Evolutionary conservation across 2,888 invertebrate genomes (phyloP).

Genomic region (Amiota communis): DNA sequence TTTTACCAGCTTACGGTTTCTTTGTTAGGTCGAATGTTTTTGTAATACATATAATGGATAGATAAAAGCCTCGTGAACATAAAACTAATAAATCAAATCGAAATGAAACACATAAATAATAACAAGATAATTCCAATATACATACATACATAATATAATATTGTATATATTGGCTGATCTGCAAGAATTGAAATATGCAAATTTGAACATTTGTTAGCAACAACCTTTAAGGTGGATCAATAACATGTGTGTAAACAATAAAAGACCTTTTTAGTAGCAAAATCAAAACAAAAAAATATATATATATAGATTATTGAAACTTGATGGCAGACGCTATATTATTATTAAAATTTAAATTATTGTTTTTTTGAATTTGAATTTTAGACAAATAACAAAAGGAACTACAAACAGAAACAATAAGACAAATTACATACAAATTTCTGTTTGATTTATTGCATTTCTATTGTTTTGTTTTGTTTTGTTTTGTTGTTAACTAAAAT

Average conservation of each 20-base stretch:
- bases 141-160: too few species aligned
- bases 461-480: too few species aligned
- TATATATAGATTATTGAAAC: neutral
- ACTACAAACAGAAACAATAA: neutral
- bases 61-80: too few species aligned
- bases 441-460: neutral
- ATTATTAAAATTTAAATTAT: neutral
- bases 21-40: too few species aligned
- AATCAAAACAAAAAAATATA: neutral
- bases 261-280: slow-evolving; percentile 7
- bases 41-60: too few species aligned
- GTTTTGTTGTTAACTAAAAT: neutral
- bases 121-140: slow-evolving; percentile 40
- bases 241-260: neutral
- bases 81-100: too few species aligned
- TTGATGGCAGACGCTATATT: too few species aligned
- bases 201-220: slow-evolving; percentile 55
- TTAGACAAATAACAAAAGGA: neutral
- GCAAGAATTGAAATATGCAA: slow-evolving; percentile 56
- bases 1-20: too few species aligned
- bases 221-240: slow-evolving; percentile 3
- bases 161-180: too few species aligned
- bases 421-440: neutral
- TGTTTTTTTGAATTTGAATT: neutral
- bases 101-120: neutral